A percentile compares a stretch with the other conserved stretches of the same genome.
phyloP scores from a whole-genome alignment of 2,888 invertebrate species.

The Clunio marinus region DNA sequence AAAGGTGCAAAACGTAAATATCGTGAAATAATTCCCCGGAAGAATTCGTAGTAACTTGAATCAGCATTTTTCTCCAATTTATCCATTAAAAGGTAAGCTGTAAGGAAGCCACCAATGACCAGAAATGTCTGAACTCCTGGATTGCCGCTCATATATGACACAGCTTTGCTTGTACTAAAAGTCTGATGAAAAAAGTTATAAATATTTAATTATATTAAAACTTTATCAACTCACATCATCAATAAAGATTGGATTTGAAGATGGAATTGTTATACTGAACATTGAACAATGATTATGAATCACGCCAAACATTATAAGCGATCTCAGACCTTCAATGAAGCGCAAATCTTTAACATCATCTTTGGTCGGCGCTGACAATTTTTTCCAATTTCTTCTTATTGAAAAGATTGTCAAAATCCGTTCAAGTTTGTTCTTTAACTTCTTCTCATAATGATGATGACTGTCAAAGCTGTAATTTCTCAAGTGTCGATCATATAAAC shows the following conservation, averaged over 20 bases:
- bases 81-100: background rate
- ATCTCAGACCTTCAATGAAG: background rate
- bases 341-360: background rate
- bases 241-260: background rate
- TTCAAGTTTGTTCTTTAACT: background rate
- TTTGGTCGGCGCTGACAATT: background rate
- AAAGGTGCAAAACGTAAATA: conserved; percentile 12
- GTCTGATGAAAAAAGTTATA: background rate
- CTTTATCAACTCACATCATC: background rate
- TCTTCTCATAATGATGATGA: background rate
- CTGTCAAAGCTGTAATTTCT: background rate
- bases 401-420: conserved; percentile 9
- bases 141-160: background rate
- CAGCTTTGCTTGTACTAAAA: background rate
- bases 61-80: background rate
- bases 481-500: background rate
- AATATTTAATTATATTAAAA: background rate
- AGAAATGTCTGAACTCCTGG: conserved; percentile 14
- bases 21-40: background rate
- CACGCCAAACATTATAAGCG: background rate
- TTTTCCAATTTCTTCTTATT: conserved; percentile 12
- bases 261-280: background rate
- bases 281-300: background rate
- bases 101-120: conserved; percentile 25
- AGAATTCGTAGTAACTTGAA: background rate